phyloP scores from a whole-genome alignment of 2,888 invertebrate genomes.

The Heliconius ismenius region DNA sequence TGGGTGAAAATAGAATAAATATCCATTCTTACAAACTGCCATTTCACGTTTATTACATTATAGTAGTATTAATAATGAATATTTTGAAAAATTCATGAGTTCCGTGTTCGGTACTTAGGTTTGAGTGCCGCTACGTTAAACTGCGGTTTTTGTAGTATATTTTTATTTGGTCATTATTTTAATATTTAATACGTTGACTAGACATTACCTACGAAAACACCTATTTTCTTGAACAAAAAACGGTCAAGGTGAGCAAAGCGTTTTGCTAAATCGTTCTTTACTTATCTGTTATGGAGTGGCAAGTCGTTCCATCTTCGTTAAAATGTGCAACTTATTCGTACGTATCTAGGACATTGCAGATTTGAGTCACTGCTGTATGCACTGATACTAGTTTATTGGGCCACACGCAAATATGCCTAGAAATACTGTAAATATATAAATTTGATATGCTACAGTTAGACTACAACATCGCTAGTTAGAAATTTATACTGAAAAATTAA shows the following conservation, averaged over 20 bases:
- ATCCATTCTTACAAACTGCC: too few relatives aligned
- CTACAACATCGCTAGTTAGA: not conserved
- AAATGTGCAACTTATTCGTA: constrained; percentile 19
- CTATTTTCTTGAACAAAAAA: not conserved
- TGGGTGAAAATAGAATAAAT: too few relatives aligned
- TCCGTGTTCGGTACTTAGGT: too few relatives aligned
- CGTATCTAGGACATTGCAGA: constrained; percentile 35
- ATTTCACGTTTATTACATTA: too few relatives aligned
- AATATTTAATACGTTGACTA: too few relatives aligned
- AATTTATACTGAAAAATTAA: not conserved
- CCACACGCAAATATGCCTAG: constrained; percentile 20
- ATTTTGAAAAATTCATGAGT: too few relatives aligned
- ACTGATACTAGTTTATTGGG: constrained; percentile 11
- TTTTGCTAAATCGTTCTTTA: constrained; percentile 23
- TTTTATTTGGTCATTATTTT: too few relatives aligned
- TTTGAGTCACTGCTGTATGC: constrained; percentile 18
- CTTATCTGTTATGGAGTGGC: constrained; percentile 31
- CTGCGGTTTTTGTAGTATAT: too few relatives aligned
- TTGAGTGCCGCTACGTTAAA: too few relatives aligned
- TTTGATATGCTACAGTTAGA: not conserved
- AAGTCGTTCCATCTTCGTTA: constrained; percentile 60
- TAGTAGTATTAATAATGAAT: too few relatives aligned
- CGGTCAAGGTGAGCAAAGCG: constrained; percentile 30
- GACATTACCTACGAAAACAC: too few relatives aligned
- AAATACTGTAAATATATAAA: not conserved